A percentile compares a stretch with the other conserved stretches of the same genome.
phyloP scores from a whole-genome alignment of 2,888 invertebrate species.

The Caenorhabditis zanzibari region DNA sequence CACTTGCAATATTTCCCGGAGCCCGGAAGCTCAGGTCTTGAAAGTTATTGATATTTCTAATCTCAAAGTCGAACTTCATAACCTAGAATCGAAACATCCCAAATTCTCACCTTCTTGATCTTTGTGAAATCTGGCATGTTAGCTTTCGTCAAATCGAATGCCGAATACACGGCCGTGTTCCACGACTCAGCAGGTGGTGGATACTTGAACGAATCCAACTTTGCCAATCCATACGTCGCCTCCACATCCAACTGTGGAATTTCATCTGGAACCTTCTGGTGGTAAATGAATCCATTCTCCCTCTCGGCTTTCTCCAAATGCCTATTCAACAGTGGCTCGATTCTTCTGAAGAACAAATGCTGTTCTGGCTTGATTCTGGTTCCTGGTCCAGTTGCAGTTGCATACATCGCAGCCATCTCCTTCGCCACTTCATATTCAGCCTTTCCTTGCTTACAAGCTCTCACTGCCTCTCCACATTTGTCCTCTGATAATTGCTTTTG shows the following conservation, averaged over 20 bases:
- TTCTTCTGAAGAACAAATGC: conserved; percentile 87
- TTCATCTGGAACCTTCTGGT: conserved; percentile 87
- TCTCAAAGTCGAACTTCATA: too few species aligned
- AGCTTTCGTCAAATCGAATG: conserved; percentile 84
- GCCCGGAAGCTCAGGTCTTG: too few species aligned
- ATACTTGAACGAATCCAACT: conserved; percentile 86
- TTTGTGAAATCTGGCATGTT: conserved; percentile 83
- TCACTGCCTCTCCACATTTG: conserved; percentile 87
- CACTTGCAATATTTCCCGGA: too few species aligned
- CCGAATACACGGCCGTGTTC: conserved; percentile 82
- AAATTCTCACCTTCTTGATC: conserved; percentile 84
- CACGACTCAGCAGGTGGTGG: conserved; percentile 85
- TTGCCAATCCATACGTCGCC: conserved; percentile 87
- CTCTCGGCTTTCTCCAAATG: conserved; percentile 87
- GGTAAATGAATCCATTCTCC: conserved; percentile 88
- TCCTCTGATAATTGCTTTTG: conserved; percentile 87
- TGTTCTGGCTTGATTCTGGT: conserved; percentile 86
- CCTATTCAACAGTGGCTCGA: conserved; percentile 86
- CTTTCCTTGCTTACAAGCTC: conserved; percentile 86
- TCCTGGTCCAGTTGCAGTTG: conserved; percentile 86
- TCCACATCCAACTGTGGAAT: conserved; percentile 86
- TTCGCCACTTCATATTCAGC: conserved; percentile 83
- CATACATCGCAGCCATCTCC: conserved; percentile 86
- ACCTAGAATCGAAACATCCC: too few species aligned
- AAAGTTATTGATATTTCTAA: too few species aligned